Conservation (phyloP, 2,888 invertebrate species). For the Parelbella ahira region DNA sequence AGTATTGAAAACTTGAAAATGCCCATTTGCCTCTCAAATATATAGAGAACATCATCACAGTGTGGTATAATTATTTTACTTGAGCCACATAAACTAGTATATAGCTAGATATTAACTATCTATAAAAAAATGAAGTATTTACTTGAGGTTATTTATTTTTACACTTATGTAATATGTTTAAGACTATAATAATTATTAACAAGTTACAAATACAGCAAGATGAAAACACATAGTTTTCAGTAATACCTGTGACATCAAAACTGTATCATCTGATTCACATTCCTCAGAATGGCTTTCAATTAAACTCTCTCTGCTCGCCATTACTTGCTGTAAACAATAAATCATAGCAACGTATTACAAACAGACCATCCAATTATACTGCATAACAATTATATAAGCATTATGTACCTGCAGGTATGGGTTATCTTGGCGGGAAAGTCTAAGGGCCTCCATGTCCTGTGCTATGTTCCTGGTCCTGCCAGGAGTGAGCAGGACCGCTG, state of each 20-base stretch:
- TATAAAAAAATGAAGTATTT: too few relatives aligned
- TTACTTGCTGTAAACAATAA: constrained; percentile 81
- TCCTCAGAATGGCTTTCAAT: constrained; percentile 86
- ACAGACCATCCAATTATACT: constrained; percentile 3
- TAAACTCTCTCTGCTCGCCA: constrained; percentile 89
- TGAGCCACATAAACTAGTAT: too few relatives aligned
- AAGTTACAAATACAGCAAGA: too few relatives aligned
- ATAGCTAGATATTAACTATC: too few relatives aligned
- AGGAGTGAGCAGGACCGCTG: constrained; percentile 85
- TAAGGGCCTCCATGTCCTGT: constrained; percentile 91
- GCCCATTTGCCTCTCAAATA: too few relatives aligned
- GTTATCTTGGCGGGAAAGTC: constrained; percentile 91
- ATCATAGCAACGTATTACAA: constrained; percentile 12
- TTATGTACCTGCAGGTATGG: constrained; percentile 86
- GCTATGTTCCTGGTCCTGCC: constrained; percentile 89
- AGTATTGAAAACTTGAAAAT: too few relatives aligned
- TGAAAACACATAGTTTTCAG: too few relatives aligned
- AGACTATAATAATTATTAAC: too few relatives aligned
- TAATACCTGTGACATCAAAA: constrained; percentile 89
- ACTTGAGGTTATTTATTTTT: too few relatives aligned
- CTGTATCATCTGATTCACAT: constrained; percentile 87
- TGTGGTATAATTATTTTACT: too few relatives aligned
- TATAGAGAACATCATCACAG: too few relatives aligned
- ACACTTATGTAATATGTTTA: too few relatives aligned
- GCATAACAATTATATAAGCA: constrained; percentile 20